Conservation (phyloP, 1,140 invertebrate species). For the Drosophila kohkoa region DNA sequence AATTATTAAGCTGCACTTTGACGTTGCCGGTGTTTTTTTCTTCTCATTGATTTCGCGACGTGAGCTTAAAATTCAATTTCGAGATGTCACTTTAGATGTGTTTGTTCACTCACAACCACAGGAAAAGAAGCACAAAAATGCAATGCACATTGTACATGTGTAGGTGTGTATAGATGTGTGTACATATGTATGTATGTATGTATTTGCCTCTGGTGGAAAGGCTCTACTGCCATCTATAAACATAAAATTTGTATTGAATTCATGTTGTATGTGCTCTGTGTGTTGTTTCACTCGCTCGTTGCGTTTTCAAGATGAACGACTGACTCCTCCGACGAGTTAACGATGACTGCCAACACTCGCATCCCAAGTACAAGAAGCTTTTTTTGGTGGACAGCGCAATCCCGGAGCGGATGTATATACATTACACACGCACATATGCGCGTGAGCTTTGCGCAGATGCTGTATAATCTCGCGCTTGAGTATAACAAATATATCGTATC, state of each 20-base stretch:
- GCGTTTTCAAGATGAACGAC: constrained; percentile 20
- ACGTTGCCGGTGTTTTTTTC: constrained; percentile 24
- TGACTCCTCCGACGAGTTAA: constrained; percentile 39
- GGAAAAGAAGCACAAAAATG: constrained; percentile 13
- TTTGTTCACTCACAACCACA: constrained; percentile 3
- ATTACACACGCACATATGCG: constrained; percentile 15
- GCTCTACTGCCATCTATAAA: constrained; percentile 35
- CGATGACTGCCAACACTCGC: constrained; percentile 42
- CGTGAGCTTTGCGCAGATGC: constrained; percentile 47
- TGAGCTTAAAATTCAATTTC: background rate
- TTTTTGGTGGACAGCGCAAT: constrained; percentile 19
- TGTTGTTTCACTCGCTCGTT: background rate
- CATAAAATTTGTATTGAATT: constrained; percentile 43
- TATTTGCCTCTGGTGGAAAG: background rate
- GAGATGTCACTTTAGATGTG: background rate
- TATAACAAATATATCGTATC: constrained; percentile 38
- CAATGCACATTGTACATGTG: constrained; percentile 9
- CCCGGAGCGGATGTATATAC: constrained; percentile 39
- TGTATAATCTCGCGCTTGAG: constrained; percentile 17
- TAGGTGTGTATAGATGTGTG: constrained; percentile 1
- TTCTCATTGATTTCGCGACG: constrained; percentile 14
- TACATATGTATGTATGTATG: background rate
- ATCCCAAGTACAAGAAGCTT: constrained; percentile 26
- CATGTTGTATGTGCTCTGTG: constrained; percentile 19
- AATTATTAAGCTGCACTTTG: constrained; percentile 8